Percentiles rank a stretch among this genome's conserved stretches.
Evolutionary conservation across 1,140 invertebrate species (phyloP).

Genomic region (Nautilus pompilius): DNA sequence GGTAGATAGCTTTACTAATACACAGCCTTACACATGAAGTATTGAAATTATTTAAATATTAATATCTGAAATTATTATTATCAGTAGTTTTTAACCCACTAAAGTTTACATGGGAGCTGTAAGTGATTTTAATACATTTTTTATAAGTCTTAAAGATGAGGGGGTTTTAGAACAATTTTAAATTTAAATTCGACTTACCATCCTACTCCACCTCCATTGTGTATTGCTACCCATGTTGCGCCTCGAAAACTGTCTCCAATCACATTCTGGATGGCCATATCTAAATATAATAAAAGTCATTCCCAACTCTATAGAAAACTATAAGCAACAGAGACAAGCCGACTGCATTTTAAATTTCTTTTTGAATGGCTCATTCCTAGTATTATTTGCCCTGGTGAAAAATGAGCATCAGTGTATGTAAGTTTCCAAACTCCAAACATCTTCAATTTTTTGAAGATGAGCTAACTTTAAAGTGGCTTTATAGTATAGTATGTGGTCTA

Average conservation of each 20-base stretch:
- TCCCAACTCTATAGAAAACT: no score
- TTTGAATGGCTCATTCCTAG: no score
- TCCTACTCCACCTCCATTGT: slow-evolving; percentile 70
- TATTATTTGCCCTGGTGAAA: no score
- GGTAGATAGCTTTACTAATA: not conserved
- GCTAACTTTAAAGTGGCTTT: no score
- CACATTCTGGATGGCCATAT: slow-evolving; percentile 70
- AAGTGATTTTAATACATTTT: not conserved
- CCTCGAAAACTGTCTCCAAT: slow-evolving; percentile 68
- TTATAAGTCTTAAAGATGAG: not conserved
- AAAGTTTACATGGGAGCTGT: not conserved
- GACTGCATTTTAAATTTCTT: no score
- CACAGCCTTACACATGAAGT: not conserved
- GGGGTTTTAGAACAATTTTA: not conserved
- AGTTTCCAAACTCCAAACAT: no score
- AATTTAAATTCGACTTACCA: slow-evolving; percentile 57
- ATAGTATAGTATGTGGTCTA: no score
- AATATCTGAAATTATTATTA: not conserved
- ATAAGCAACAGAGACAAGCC: no score
- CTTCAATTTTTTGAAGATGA: no score
- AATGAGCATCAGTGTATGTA: no score
- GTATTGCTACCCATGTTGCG: slow-evolving; percentile 70
- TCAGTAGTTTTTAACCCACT: not conserved
- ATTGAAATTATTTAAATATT: not conserved
- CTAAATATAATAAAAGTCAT: no score